Conservation (phyloP, 2,113 vertebrate species). For the Falco punctatus region DNA sequence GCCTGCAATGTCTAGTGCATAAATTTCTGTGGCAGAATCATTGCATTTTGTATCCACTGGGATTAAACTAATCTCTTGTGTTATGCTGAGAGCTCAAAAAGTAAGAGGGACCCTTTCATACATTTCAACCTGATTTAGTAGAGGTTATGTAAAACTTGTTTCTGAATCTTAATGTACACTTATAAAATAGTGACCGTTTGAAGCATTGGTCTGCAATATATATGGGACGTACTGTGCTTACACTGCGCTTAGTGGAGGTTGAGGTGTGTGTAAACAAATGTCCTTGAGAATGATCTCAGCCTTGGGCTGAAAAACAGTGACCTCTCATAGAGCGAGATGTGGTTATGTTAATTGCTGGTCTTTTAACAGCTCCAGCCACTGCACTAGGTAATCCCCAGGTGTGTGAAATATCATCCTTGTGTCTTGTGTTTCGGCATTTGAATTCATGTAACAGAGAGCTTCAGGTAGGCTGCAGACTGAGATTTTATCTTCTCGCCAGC, state of each 20-base stretch:
- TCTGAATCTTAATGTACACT: background rate
- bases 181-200: background rate
- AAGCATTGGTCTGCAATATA: background rate
- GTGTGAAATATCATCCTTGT: constrained; percentile 51
- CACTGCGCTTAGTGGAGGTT: background rate
- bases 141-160: constrained; percentile 2
- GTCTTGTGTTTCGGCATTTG: background rate
- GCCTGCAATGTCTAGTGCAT: background rate
- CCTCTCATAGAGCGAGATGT: background rate
- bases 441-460: constrained; percentile 24
- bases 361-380: background rate
- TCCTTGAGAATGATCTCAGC: constrained; percentile 13
- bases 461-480: background rate
- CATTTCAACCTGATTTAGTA: background rate
- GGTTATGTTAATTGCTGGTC: constrained; percentile 9
- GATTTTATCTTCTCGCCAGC: constrained; percentile 19
- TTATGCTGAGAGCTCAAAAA: background rate
- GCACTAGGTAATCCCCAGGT: background rate
- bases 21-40: constrained; percentile 15
- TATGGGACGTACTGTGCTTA: background rate
- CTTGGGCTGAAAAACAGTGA: constrained; percentile 17
- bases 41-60: background rate
- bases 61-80: constrained; percentile 27
- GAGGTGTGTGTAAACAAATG: background rate
- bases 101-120: background rate